phyloP scores from a whole-genome alignment of 2,797 vertebrate species.

The Podarcis lilfordi region DNA sequence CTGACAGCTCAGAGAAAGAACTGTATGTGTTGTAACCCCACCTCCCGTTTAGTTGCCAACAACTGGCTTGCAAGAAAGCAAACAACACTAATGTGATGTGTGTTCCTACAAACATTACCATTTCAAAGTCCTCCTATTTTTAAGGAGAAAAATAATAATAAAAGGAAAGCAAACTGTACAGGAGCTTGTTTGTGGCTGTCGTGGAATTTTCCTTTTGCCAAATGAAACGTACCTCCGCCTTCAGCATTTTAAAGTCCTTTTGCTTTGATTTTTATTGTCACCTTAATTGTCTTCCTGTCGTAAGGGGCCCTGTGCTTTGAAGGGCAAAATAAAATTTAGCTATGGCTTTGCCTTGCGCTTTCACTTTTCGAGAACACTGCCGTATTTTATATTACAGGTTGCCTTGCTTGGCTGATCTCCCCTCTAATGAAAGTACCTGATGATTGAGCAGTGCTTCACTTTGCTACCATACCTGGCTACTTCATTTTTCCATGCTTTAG shows the following conservation, averaged over 20 bases:
- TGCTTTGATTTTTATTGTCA: slow-evolving; percentile 36
- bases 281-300: slow-evolving; percentile 18
- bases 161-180: not conserved
- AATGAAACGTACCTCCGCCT: slow-evolving; percentile 18
- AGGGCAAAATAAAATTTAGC: slow-evolving; percentile 27
- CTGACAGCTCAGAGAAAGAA: not conserved
- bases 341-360: slow-evolving; percentile 21
- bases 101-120: not conserved
- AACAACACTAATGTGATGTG: slow-evolving; percentile 1
- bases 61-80: not conserved
- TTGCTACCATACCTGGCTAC: not conserved
- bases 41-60: no score
- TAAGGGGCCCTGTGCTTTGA: not conserved
- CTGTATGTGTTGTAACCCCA: not conserved
- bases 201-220: not conserved
- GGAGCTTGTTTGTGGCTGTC: slow-evolving; percentile 6
- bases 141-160: not conserved
- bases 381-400: slow-evolving; percentile 29
- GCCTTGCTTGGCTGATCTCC: slow-evolving; percentile 21
- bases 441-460: slow-evolving; percentile 19
- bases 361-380: slow-evolving; percentile 19
- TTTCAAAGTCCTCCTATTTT: slow-evolving; percentile 31
- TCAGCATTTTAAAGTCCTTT: slow-evolving; percentile 22
- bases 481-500: slow-evolving; percentile 14
- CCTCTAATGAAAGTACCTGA: slow-evolving; percentile 23